These are phyloP conservation scores for Scaptomyza parva DNA, from an alignment of 2,888 invertebrate genomes.

Conservation along the genomic window DNA sequence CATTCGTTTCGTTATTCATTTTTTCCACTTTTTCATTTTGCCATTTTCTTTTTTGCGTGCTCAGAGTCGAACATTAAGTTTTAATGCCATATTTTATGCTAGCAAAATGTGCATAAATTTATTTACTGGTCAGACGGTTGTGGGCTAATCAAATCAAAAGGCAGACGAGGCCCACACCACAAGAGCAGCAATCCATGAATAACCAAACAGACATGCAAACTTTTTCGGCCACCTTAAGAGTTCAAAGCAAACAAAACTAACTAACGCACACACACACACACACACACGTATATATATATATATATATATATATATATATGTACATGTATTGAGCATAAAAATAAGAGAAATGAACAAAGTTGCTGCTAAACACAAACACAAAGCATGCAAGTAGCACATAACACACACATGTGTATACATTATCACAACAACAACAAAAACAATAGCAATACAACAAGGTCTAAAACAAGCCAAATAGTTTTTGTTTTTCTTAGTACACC, in stretches of 20 bases:
- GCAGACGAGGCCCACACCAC: conserved; percentile 37
- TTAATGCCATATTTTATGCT: conserved; percentile 79
- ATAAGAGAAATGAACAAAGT: conserved; percentile 46
- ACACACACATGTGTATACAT: conserved; percentile 14
- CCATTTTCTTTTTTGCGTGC: conserved; percentile 53
- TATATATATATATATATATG: no score
- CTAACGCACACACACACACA: conserved; percentile 19
- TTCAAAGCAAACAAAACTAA: conserved; percentile 36
- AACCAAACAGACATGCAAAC: conserved; percentile 71
- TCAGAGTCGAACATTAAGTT: conserved; percentile 71
- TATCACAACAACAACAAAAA: conserved; percentile 31
- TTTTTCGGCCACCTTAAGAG: conserved; percentile 49
- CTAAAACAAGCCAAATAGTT: conserved; percentile 26
- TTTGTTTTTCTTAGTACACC: conserved; percentile 34
- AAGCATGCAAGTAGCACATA: conserved; percentile 32
- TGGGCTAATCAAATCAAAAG: conserved; percentile 73
- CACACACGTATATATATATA: background rate
- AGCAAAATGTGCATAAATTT: conserved; percentile 75
- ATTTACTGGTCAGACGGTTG: conserved; percentile 51
- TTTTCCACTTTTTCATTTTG: background rate
- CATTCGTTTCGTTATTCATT: background rate
- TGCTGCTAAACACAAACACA: conserved; percentile 43
- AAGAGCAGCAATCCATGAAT: conserved; percentile 59
- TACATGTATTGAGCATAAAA: conserved; percentile 41
- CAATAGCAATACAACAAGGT: conserved; percentile 27